Evolutionary conservation across 1,140 invertebrate genomes (phyloP).

Genomic region (Doryteuthis pealeii): DNA sequence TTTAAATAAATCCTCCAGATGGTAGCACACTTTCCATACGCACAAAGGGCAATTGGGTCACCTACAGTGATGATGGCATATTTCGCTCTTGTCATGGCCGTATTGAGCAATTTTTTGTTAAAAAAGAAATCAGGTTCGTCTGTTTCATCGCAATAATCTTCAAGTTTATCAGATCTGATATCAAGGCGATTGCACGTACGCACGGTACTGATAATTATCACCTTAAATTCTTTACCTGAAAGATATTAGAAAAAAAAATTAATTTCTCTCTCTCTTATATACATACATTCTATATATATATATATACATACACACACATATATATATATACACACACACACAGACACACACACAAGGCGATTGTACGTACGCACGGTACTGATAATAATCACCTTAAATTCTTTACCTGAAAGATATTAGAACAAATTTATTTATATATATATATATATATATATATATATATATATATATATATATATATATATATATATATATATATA

Average conservation of each 20-base stretch:
- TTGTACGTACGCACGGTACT: too few relatives aligned
- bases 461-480: too few relatives aligned
- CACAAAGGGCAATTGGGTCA: constrained; percentile 73
- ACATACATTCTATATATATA: too few relatives aligned
- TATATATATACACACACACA: too few relatives aligned
- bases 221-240: constrained; percentile 78
- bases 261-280: too few relatives aligned
- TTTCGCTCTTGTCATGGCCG: constrained; percentile 82
- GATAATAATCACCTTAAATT: too few relatives aligned
- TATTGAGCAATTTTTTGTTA: constrained; percentile 80
- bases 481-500: too few relatives aligned
- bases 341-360: too few relatives aligned
- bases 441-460: constrained; percentile 11
- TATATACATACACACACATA: too few relatives aligned
- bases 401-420: too few relatives aligned
- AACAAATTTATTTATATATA: too few relatives aligned
- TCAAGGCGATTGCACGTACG: constrained; percentile 74
- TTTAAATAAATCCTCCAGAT: constrained; percentile 46
- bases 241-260: constrained; percentile 20
- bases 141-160: constrained; percentile 39
- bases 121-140: constrained; percentile 82
- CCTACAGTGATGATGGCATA: constrained; percentile 83
- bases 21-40: constrained; percentile 47
- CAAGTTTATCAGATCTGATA: constrained; percentile 32
- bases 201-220: constrained; percentile 81